phyloP scores from a whole-genome alignment of 2,888 invertebrate genomes.

The Ernsta delagoae region DNA sequence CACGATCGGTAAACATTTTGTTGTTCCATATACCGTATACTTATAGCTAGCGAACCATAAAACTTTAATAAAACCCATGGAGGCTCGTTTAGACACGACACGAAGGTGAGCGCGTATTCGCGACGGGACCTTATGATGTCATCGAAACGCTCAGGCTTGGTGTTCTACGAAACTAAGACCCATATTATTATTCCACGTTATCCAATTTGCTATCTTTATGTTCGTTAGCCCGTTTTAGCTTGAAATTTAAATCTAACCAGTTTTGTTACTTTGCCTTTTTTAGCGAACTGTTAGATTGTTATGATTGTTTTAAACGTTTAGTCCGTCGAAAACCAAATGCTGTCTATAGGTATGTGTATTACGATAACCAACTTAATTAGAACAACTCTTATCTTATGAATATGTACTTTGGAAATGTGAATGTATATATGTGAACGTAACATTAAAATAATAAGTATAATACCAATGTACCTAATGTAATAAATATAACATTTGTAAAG shows the following conservation, averaged over 20 bases:
- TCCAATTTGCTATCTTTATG: conserved; percentile 59
- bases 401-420: no score
- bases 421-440: no score
- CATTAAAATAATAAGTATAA: no score
- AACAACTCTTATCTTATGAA: no score
- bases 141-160: conserved; percentile 65
- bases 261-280: conserved; percentile 63
- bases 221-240: conserved; percentile 61
- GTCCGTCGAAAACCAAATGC: neutral
- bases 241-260: conserved; percentile 62
- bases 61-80: conserved; percentile 25
- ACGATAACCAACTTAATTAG: no score
- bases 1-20: no score
- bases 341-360: no score
- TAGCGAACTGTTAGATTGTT: conserved; percentile 42
- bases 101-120: conserved; percentile 69
- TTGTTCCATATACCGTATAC: neutral
- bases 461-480: no score
- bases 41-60: no score
- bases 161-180: conserved; percentile 74
- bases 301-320: conserved; percentile 5
- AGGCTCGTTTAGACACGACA: conserved; percentile 22
- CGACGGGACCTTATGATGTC: conserved; percentile 69
- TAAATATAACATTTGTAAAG: no score
- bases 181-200: conserved; percentile 69